These are phyloP conservation scores for Keiferia lycopersicella DNA, from an alignment of 2,888 invertebrate genomes.

Conservation along the genomic window DNA sequence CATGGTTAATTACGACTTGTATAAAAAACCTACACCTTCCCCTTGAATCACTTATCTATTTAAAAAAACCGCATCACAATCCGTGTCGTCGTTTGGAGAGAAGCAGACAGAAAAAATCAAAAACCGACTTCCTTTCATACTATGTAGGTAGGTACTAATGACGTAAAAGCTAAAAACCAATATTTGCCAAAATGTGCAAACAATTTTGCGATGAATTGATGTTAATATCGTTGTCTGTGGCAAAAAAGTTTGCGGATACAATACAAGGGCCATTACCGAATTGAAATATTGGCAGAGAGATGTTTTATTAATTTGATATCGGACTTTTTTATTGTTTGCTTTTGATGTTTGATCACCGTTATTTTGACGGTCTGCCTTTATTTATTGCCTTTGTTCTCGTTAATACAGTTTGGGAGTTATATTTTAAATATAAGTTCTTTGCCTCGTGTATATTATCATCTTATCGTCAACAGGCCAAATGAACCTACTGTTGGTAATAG, in stretches of 20 bases:
- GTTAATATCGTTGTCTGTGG: neutral
- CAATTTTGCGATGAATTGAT: conserved; percentile 1
- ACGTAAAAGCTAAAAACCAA: neutral
- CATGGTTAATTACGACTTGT: too few relatives aligned
- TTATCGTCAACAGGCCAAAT: too few relatives aligned
- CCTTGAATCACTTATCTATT: too few relatives aligned
- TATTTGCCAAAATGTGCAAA: neutral
- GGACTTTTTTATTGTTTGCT: conserved; percentile 7
- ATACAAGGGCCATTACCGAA: conserved; percentile 6
- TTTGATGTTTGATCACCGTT: neutral
- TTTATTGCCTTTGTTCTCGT: neutral
- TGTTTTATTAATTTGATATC: conserved; percentile 4
- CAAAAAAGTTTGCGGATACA: neutral
- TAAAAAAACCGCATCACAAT: too few relatives aligned
- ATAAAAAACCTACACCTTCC: too few relatives aligned
- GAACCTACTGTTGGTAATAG: too few relatives aligned
- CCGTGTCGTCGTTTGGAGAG: too few relatives aligned
- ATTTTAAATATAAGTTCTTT: too few relatives aligned
- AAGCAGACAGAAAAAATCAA: too few relatives aligned
- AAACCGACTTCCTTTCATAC: too few relatives aligned
- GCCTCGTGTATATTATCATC: too few relatives aligned
- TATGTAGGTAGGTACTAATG: too few relatives aligned
- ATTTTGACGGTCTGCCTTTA: neutral
- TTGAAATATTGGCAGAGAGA: conserved; percentile 1
- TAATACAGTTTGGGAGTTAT: neutral